Base-by-base conservation (phyloP, 2,113 vertebrate genomes). In the Phyllopteryx taeniolatus region DNA sequence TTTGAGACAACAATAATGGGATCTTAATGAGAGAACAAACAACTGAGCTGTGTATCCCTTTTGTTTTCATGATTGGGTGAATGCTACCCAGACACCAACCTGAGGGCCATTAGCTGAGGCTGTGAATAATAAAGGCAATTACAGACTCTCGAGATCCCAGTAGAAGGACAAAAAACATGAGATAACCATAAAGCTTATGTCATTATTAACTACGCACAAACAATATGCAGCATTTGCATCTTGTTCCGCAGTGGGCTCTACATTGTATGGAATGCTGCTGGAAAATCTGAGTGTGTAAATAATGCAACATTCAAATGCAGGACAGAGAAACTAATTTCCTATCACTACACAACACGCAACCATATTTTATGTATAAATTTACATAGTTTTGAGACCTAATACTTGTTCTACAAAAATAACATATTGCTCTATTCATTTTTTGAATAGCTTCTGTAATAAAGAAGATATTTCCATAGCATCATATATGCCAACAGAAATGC, bases 1-100 rank as follows among this genome's bases (percentile, higher is more conserved):
- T 57, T 62, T 62, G 47, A 4, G 35, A 62, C 27, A 65, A 65
- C 69, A 65, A 71, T 85, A 84, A 85, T 78, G 83, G 85, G 72
- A 71, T 83, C 53, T 79, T 86, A 89, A 88, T 87, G 82, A 88
- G 79, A 76, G 80, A 86, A 85, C 79, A 85, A 86, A 86, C 76
- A 79, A 87, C 78, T 73, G 59, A 74, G 80, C 76, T 7, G 73
- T 43, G 54, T 66, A 68, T 71, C 68, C 47, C 69, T 80, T 67
- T 73, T 70, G 73, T 85, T 83, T 78, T 81, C 78, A 79, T 88
- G 87, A 89, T 39, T 74, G 71, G 79, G 72, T 12, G 72, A 71
- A 81, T 35, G 42, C 72, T 68, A 72, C 70, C 71, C 72, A 66
- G 71, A 61, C 53, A 67, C 72, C 86, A 80, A 83, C 78, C 80